These are phyloP conservation scores for Trisateles emortualis DNA, from an alignment of 2,888 invertebrate species.

Conservation along the genomic window DNA sequence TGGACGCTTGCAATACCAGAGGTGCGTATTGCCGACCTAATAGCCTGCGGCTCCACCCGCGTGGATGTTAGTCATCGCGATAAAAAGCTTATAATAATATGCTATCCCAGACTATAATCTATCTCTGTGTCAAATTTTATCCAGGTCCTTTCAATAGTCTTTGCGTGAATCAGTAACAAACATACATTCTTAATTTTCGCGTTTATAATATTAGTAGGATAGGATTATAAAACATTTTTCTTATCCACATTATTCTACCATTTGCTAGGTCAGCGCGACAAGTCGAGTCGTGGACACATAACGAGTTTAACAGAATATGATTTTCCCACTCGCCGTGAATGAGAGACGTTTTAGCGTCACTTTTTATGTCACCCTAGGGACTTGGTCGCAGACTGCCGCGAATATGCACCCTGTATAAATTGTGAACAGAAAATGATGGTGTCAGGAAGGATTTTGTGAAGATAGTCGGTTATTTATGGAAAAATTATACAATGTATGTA, in stretches of 20 bases:
- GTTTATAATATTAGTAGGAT: too few relatives aligned
- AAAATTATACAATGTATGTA: too few relatives aligned
- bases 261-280: constrained; percentile 82
- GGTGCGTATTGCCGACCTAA: too few relatives aligned
- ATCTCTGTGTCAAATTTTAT: too few relatives aligned
- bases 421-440: constrained; percentile 18
- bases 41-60: too few relatives aligned
- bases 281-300: constrained; percentile 83
- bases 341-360: constrained; percentile 82
- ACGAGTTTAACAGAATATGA: constrained; percentile 87
- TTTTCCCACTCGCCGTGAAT: constrained; percentile 72
- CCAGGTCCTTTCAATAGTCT: too few relatives aligned
- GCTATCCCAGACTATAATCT: too few relatives aligned
- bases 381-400: constrained; percentile 70
- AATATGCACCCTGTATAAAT: constrained; percentile 60
- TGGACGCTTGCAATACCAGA: too few relatives aligned
- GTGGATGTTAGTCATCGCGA: too few relatives aligned
- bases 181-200: too few relatives aligned
- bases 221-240: background rate
- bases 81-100: too few relatives aligned
- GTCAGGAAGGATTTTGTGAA: constrained; percentile 2
- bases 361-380: constrained; percentile 74
- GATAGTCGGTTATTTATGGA: background rate
- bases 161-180: too few relatives aligned
- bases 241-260: constrained; percentile 57